Base-by-base conservation (phyloP, 1,140 invertebrate genomes). In the Drosophila mojavensis region DNA sequence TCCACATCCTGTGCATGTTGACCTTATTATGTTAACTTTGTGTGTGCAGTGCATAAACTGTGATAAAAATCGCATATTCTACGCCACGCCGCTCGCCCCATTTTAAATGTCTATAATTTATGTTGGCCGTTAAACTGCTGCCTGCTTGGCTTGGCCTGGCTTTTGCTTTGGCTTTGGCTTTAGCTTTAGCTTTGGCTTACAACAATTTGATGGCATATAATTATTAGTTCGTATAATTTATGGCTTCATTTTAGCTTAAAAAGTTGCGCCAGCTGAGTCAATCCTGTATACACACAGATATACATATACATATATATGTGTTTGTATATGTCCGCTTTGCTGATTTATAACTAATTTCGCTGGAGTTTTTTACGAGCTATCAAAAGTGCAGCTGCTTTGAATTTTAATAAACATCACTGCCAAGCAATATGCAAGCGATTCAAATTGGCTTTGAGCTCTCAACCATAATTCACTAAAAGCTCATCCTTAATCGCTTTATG, bases 161-260 rank as follows among this genome's bases (percentile, higher is more conserved):
- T 50, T 11, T 24, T 5, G 47, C 47, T 73, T 53, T 50, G 11
- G 55, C 71, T 50, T 54, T 28, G 36, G 73, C 75, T 64, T 43
- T 48, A 9, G 39, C 43, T 39, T 39, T 60, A 53, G 45, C 64
- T 51, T 33, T 72, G 76, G 83, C 79, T 88, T 79, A 88, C 79
- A 88, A 88, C 83, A 79, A 77, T 86, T 86, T 86, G 83, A 86
- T 79, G 83, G 83, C 83, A 88, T 83, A 88, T 88, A 86, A 86
- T 86, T 86, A 86, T 86, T 86, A 86, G 83, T 83, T 88, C 83
- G 83, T 86, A 86, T 88, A 88, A 86, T 86, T 86, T 88, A 86
- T 86, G 83, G 59, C 79, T 83, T 88, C 76, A 88, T 86, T 83
- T 86, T 79, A 63, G 72, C 72, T 63, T 63, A 79, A 83, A 86